Base-by-base conservation (phyloP, 2,113 vertebrate species). In the Amphiprion ocellaris region DNA sequence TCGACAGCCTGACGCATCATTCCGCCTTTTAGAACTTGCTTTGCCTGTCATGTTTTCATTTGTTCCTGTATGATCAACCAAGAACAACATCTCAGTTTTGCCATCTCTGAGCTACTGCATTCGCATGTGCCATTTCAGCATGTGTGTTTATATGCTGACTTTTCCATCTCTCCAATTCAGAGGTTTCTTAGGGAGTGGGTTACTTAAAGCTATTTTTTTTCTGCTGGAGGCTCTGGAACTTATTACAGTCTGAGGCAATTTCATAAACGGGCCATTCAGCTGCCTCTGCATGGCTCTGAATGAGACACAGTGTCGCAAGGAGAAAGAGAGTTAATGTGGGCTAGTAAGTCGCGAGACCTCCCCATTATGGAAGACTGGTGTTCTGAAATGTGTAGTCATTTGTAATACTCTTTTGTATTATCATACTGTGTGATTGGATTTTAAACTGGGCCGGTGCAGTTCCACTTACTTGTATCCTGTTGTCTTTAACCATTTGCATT, bases 261-360 rank as follows among this genome's bases (percentile, higher is more conserved):
- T 91, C 82, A 94, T 93, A 93, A 93, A 92, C 83, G 85, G 65
- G 83, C 89, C 86, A 90, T 93, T 93, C 90, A 93, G 92, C 82
- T 84, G 77, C 82, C 71, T 79, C 65, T 64, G 41, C 81, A 46
- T 60, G 62, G 69, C 67, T 85, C 87, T 93, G 89, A 93, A 93
- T 92, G 87, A 87, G 82, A 91, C 85, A 73, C 88, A 90, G 82
- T 93, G 91, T 93, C 84, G 60, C 88, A 67, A 82, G 89, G 70
- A 87, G 69, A 90, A 87, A 89, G 74, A 78, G 76, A 84, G 88
- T 90, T 92, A 87, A 91, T 92, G 86, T 88, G 77, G 81, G 67
- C 79, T 89, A 79, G 85, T 85, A 88, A 83, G 80, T 81, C 26
- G 68, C 71, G 77, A 88, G 83, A 89, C 80, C 72, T 81, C 87